Base-by-base conservation (phyloP, 2,888 invertebrate genomes). In the Ernsta delagoae region DNA sequence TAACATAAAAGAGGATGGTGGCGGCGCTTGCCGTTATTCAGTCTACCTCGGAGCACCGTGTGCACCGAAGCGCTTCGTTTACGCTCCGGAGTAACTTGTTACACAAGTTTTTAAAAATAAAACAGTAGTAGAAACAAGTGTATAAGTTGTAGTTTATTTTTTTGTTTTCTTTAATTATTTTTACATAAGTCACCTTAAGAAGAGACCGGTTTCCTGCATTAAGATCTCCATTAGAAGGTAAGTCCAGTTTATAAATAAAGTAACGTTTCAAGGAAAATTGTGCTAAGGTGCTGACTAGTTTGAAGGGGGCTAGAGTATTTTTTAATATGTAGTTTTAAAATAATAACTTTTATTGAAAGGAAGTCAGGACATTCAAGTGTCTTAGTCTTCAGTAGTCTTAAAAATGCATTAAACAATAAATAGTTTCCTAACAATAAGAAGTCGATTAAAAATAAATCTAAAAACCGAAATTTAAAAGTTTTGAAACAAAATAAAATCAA, bases 21-120 rank as follows among this genome's bases (percentile, higher is more conserved):
- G 48, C 48, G 48, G 48, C 48, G 48, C 48, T 48, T 48, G 12
- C 48, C 48, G 48, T 48, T 48, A 48, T 48, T 59, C 59, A 12
- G 59, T 39, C 48, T 48, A 48, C 48, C 48, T 48, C 48, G 48
- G 48, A 48, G 48, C 48, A 48, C 48, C 48, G 12, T 12, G 48
- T 12, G 48, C 48, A 48, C 1, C 8, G 16, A n/a, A 24, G 16
- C 50, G 16, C 50, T 50, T n/a, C 50, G 50, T 50, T 50, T 24
- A 24, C 50, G 50, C 50, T 50, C 50, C 50, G 16, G 16, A 50
- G 7, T 3, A 16, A 50, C 50, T 50, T 16, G 50, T 50, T 50
- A 50, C 16, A 50, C 50, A 50, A 50, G 50, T 16, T 50, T 16
- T 45, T 45, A n/a, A n/a, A 45, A 4, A 45, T 8, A 45, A n/a